phyloP scores from a whole-genome alignment of 2,113 vertebrate genomes.

The Peromyscus californicus region DNA sequence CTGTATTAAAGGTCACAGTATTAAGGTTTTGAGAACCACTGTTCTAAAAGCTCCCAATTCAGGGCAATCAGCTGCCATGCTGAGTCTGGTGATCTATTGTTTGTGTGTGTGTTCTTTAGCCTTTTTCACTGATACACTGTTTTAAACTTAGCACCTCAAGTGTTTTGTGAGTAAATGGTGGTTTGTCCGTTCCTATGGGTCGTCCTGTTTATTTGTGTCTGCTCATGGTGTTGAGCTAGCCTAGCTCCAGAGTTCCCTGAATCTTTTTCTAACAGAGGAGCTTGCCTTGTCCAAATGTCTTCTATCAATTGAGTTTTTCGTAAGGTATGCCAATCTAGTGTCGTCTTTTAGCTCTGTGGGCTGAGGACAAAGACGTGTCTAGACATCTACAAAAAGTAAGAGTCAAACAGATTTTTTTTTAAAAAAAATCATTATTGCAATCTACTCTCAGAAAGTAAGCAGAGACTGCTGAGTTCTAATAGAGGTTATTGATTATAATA shows the following conservation, averaged over 20 bases:
- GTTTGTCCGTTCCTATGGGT: neutral
- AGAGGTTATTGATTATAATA: neutral
- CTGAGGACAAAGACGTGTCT: neutral
- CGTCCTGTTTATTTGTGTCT: neutral
- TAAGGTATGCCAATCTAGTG: neutral
- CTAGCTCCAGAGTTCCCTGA: neutral
- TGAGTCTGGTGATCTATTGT: neutral
- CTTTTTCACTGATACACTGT: neutral
- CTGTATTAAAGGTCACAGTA: neutral
- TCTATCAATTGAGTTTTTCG: neutral
- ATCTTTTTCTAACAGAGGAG: neutral
- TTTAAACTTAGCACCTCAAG: neutral
- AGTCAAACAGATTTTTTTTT: neutral
- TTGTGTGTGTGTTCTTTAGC: neutral
- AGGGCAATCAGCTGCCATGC: neutral
- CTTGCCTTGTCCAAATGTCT: neutral
- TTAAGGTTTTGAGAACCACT: neutral
- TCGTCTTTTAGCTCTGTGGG: neutral
- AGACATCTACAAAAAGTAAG: neutral
- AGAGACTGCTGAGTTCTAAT: neutral
- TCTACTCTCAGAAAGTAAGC: neutral
- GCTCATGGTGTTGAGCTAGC: neutral
- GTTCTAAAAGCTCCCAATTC: neutral
- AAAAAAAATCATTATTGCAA: neutral
- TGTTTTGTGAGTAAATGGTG: neutral